Base-by-base conservation (phyloP, 1,140 invertebrate species). In the Scaptomyza hsui region DNA sequence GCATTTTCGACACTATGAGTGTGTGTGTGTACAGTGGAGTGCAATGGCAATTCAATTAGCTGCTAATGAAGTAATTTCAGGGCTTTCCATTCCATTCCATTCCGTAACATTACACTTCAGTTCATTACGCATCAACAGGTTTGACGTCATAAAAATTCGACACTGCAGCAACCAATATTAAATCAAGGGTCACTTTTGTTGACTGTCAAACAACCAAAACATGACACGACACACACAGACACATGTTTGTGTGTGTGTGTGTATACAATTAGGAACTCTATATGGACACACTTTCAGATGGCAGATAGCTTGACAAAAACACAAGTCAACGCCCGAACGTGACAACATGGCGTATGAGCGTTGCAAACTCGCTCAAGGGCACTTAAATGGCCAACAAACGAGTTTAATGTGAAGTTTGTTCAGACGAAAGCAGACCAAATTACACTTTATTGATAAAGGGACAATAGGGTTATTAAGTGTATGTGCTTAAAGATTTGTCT, bases 61-160 rank as follows among this genome's bases (percentile, higher is more conserved):
- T 48, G 57, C 65, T 64, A 88, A 88, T 88, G 53, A 75, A 88
- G 73, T 70, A 67, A 85, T 79, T 72, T 44, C 44, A 57, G 55
- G 57, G 67, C 71, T 59, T 75, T n/a, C 21, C 29, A 18, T 52
- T 49, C 13, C 44, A 35, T 45, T 47, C 9, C 45, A 21, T 32
- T 47, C 16, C 44, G 44, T 10, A 42, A 45, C 24, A 26, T 61
- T 79, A 59, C 24, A 52, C 62, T 80, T 57, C 29, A 78, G 63
- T 55, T 24, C 47, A 63, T 24, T 62, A 41, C 47, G 59, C 61
- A 39, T 52, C 81, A 85, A 86, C 81, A 86, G 77, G 76, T 86
- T 67, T 68, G 53, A 41, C 44, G 45, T 57, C 71, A 71, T 79
- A 49, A 53, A 75, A 71, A 45, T 82, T 29, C 26, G 73, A n/a